A percentile compares a stretch with the other conserved stretches of the same genome.
Evolutionary conservation across 2,113 vertebrate species (phyloP).

Genomic region (Apeltes quadracus): DNA sequence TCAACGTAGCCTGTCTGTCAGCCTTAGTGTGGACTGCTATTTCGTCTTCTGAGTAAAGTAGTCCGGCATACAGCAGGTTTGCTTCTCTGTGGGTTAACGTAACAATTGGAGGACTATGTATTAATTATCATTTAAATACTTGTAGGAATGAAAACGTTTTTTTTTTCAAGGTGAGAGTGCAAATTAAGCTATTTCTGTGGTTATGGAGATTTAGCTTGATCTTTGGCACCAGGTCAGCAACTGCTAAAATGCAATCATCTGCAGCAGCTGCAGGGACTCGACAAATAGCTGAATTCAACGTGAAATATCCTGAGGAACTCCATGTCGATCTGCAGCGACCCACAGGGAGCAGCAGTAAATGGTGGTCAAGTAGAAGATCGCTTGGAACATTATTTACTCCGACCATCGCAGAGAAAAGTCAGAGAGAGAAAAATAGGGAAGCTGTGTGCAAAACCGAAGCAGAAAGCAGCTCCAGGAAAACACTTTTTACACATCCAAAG

Average conservation of each 20-base stretch:
- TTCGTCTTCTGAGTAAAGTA: conserved; percentile 54
- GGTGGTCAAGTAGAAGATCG: background rate
- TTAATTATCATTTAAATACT: conserved; percentile 85
- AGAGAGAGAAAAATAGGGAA: background rate
- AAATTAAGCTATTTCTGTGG: conserved; percentile 53
- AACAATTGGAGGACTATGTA: conserved; percentile 67
- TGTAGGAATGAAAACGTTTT: conserved; percentile 62
- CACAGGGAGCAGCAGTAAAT: background rate
- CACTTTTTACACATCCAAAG: background rate
- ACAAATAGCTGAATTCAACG: conserved; percentile 34
- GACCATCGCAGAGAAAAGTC: background rate
- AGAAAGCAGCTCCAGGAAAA: background rate
- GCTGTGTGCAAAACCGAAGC: background rate
- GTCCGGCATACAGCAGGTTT: conserved; percentile 44
- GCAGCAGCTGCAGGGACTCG: conserved; percentile 52
- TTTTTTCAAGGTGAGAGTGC: conserved; percentile 53
- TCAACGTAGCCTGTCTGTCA: conserved; percentile 72
- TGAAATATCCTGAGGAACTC: background rate
- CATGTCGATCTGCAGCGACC: background rate
- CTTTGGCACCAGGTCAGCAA: conserved; percentile 62
- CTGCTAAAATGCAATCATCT: conserved; percentile 55
- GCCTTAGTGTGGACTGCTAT: conserved; percentile 62
- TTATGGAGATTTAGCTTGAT: conserved; percentile 49
- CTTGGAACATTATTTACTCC: background rate
- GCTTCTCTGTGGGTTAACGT: conserved; percentile 41